Evolutionary conservation across 2,888 invertebrate species (phyloP).

Genomic region (Sympetrum striolatum): DNA sequence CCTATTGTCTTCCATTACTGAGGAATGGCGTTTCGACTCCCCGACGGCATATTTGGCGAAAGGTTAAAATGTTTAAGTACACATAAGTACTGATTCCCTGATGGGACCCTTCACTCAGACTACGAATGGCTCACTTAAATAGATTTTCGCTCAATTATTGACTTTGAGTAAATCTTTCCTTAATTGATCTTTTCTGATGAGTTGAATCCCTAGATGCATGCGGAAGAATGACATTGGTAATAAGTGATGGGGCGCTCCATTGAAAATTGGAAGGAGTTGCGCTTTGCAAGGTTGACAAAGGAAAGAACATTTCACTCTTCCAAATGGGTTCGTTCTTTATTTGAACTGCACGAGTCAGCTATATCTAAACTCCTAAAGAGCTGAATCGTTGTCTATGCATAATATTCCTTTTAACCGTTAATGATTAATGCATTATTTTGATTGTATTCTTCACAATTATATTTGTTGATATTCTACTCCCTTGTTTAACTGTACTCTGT

Average conservation of each 20-base stretch:
- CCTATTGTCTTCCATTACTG: not conserved
- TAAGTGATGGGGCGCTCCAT: not conserved
- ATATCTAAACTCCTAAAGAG: too few species aligned
- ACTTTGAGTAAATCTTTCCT: not conserved
- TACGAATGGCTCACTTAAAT: not conserved
- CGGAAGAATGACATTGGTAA: not conserved
- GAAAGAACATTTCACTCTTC: too few species aligned
- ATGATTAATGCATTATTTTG: too few species aligned
- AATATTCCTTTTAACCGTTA: too few species aligned
- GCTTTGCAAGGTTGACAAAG: not conserved
- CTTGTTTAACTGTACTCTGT: too few species aligned
- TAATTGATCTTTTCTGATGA: not conserved
- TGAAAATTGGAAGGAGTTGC: not conserved
- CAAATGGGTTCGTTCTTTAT: too few species aligned
- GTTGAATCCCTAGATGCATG: not conserved
- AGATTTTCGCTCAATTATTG: not conserved
- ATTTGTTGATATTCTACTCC: too few species aligned
- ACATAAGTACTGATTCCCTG: not conserved
- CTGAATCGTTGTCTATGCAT: too few species aligned
- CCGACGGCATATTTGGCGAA: not conserved
- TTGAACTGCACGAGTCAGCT: too few species aligned
- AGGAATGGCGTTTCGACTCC: not conserved
- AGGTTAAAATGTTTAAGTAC: not conserved
- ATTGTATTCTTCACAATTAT: too few species aligned
- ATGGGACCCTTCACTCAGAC: not conserved